A percentile compares a stretch with the other conserved stretches of the same genome.
phyloP scores from a whole-genome alignment of 2,113 vertebrate species.

The Campylomormyrus tamandua region DNA sequence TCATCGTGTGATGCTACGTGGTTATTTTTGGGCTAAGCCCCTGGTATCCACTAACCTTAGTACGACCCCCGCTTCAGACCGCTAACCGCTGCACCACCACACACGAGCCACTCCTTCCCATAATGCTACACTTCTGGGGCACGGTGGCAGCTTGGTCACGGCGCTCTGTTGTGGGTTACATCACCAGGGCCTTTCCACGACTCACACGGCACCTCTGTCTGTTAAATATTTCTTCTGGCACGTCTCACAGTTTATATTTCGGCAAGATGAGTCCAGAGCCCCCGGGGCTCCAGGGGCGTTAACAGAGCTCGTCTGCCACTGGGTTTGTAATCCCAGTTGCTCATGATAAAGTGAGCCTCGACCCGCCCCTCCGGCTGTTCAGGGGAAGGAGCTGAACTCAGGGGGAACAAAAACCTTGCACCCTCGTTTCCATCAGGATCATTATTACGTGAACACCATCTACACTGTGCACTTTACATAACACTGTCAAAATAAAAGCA shows the following conservation, averaged over 20 bases:
- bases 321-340: background rate
- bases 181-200: background rate
- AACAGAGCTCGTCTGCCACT: background rate
- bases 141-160: no score
- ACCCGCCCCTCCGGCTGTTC: background rate
- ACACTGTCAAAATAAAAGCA: background rate
- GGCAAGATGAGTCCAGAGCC: background rate
- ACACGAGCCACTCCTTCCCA: background rate
- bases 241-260: background rate
- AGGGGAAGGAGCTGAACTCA: background rate
- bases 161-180: background rate
- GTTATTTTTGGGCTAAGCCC: background rate
- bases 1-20: background rate
- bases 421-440: background rate
- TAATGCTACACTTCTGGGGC: background rate
- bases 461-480: background rate
- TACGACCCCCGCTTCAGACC: background rate
- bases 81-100: background rate
- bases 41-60: background rate
- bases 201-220: background rate
- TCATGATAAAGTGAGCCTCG: background rate
- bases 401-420: background rate
- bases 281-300: background rate
- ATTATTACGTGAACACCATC: background rate
- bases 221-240: background rate